phyloP scores from a whole-genome alignment of 2,797 vertebrate species.

The Acridotheres tristis region DNA sequence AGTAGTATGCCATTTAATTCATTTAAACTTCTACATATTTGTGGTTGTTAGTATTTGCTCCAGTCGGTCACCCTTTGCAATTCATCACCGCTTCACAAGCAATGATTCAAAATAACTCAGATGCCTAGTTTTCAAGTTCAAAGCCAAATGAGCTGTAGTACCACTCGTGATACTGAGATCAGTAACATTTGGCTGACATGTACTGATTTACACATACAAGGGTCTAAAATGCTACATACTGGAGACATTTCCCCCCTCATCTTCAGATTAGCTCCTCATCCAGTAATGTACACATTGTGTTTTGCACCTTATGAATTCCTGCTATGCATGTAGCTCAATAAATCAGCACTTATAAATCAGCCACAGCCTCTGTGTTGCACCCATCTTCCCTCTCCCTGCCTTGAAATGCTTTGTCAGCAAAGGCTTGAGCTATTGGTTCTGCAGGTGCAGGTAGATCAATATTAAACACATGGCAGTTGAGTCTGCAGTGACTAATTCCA shows the following conservation, averaged over 20 bases:
- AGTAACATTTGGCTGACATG: not conserved
- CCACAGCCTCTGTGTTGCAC: not conserved
- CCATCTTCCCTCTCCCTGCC: not conserved
- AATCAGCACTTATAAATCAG: constrained; percentile 25
- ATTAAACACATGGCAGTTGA: not conserved
- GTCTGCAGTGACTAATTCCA: not conserved
- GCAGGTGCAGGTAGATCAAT: constrained; percentile 31
- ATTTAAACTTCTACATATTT: not conserved
- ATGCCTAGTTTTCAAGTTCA: not conserved
- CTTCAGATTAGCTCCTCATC: not conserved
- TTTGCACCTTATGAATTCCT: not conserved
- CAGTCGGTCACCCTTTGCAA: not conserved
- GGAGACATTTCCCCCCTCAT: not conserved
- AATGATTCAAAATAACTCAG: not conserved
- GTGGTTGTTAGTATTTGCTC: not conserved
- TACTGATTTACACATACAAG: not conserved
- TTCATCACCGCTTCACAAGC: not conserved
- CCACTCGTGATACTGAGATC: not conserved
- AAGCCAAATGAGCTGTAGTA: not conserved
- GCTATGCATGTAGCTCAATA: not conserved
- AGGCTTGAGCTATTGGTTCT: constrained; percentile 12
- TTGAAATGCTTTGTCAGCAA: constrained; percentile 43
- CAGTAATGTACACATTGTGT: not conserved
- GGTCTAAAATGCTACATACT: not conserved
- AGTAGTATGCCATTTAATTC: not conserved